Base-by-base conservation (phyloP, 2,888 invertebrate genomes). In the Troides aeacus region DNA sequence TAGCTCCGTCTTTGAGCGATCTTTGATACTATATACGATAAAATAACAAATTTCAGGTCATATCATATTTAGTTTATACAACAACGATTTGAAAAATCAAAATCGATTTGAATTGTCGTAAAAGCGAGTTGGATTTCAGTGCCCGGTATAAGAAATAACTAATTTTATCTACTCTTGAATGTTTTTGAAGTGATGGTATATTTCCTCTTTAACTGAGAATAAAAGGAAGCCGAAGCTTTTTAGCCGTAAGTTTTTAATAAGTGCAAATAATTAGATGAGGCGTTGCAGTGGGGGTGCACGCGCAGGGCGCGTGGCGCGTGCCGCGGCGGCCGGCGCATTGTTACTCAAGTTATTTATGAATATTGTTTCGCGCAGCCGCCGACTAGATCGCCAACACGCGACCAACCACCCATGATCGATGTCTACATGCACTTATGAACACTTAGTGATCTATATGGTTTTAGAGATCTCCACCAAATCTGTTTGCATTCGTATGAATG, bases 341-440 rank as follows among this genome's bases (percentile, higher is more conserved):
- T 89, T 83, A 81, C 81, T 80, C 74, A 74, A 79, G 84, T 89
- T 90, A 91, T 91, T 92, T 92, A 92, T 92, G 92, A 88, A 90
- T 89, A 91, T 90, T 85, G 89, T 88, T 85, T 81, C 79, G 77
- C 79, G 76, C 76, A 74, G 73, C 73, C 74, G 79, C 76, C 77
- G 76, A 77, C 76, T 79, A 81, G 80, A 86, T 85, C 83, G 82
- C 66, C 72, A 84, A 72, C 88, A 86, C 88, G 88, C 79, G 87
- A 70, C 75, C 76, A 63, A 68, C 78, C 74, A 74, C 79, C 80
- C 77, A 76, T 78, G 80, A 80, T 78, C 77, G 75, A 82, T 82
- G 82, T 80, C 73, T 76, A 84, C 84, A 84, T 72, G 79, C 79
- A 81, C 82, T 85, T 85, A 83, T 81, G 81, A 79, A 80, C 81